Percentiles rank a stretch among this genome's conserved stretches.
Evolutionary conservation across 2,888 invertebrate genomes (phyloP).

Genomic region (Cantharis flavilabris): DNA sequence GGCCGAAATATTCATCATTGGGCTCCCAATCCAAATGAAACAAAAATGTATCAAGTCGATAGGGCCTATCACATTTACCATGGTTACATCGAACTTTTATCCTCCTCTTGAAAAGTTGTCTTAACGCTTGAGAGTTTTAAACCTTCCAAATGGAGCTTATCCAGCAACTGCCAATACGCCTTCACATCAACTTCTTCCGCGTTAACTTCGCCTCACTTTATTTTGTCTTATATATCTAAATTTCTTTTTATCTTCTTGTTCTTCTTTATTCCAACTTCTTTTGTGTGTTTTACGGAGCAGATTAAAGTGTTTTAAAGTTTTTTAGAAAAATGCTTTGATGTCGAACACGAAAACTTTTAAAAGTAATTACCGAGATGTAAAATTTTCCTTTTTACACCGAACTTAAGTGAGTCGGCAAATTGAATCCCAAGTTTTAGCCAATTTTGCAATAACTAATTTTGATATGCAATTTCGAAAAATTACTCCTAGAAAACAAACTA

Average conservation of each 20-base stretch:
- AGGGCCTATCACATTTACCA: not conserved
- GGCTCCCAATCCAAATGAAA: not conserved
- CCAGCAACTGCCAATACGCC: constrained; percentile 28
- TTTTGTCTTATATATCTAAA: constrained; percentile 26
- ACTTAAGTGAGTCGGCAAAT: not conserved
- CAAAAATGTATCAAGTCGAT: not conserved
- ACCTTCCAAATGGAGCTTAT: constrained; percentile 27
- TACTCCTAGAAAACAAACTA: not conserved
- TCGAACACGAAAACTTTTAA: not conserved
- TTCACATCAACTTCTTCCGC: constrained; percentile 23
- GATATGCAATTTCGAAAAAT: not conserved
- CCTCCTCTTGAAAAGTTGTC: constrained; percentile 26
- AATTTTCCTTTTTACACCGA: not conserved
- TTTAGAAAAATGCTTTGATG: not conserved
- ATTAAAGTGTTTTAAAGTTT: constrained; percentile 8
- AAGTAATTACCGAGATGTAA: not conserved
- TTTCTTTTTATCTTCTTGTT: constrained; percentile 15
- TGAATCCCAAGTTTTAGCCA: not conserved
- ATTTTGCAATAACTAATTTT: not conserved
- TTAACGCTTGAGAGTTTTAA: constrained; percentile 24
- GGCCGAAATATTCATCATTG: constrained; percentile 1
- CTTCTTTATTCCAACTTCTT: constrained; percentile 18
- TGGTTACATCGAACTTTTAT: constrained; percentile 18
- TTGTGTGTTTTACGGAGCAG: constrained; percentile 14
- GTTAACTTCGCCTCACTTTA: constrained; percentile 24